phyloP scores from a whole-genome alignment of 2,888 invertebrate species.

The Limnephilus lunatus region DNA sequence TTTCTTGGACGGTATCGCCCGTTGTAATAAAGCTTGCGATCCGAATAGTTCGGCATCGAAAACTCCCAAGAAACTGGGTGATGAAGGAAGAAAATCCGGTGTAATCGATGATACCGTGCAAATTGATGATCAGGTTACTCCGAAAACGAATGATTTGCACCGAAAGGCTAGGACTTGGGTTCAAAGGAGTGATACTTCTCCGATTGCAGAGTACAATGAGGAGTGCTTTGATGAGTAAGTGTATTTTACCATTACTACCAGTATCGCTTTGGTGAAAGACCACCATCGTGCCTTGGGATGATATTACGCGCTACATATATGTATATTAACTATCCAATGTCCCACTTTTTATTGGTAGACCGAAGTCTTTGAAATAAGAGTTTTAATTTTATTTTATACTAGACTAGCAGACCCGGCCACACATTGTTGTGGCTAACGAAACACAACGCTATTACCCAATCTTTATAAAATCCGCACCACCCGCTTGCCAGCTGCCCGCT shows the following conservation, averaged over 20 bases:
- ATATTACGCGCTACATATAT: too few relatives aligned
- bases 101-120: neutral
- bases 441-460: too few relatives aligned
- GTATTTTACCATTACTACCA: slow-evolving; percentile 58
- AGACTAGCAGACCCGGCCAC: too few relatives aligned
- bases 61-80: neutral
- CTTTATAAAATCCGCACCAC: too few relatives aligned
- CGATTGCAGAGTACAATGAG: slow-evolving; percentile 18
- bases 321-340: too few relatives aligned
- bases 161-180: neutral
- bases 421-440: too few relatives aligned
- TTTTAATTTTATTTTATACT: too few relatives aligned
- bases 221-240: slow-evolving; percentile 70
- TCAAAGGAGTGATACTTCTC: slow-evolving; percentile 4
- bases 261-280: too few relatives aligned
- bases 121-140: slow-evolving; percentile 1
- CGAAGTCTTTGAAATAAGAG: too few relatives aligned
- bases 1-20: slow-evolving; percentile 74
- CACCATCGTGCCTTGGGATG: too few relatives aligned
- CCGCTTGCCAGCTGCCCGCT: too few relatives aligned
- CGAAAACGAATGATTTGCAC: neutral
- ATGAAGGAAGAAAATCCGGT: neutral
- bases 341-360: too few relatives aligned
- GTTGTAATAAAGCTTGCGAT: slow-evolving; percentile 67
- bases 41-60: neutral